A percentile compares a stretch with the other conserved stretches of the same genome.
Evolutionary conservation across 2,888 invertebrate genomes (phyloP).

Genomic region (Geotrupes spiniger): DNA sequence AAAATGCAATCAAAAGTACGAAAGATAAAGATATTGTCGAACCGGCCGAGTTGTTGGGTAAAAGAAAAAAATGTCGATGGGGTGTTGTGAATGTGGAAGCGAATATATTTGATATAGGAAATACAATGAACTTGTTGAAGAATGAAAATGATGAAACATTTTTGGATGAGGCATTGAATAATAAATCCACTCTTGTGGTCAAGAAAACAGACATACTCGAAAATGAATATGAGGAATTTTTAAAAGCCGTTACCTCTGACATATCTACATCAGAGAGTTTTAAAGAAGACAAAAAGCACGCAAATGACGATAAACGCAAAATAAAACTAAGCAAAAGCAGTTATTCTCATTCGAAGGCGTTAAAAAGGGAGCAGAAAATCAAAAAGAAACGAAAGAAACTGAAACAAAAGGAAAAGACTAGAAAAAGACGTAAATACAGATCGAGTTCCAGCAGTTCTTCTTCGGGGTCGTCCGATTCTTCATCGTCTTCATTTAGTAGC

Average conservation of each 20-base stretch:
- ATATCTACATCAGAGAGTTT: constrained; percentile 22
- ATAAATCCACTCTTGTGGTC: background rate
- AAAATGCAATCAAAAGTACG: too few relatives aligned
- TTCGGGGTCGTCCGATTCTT: too few relatives aligned
- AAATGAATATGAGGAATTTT: constrained; percentile 58
- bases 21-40: too few relatives aligned
- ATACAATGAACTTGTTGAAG: background rate
- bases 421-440: constrained; percentile 11
- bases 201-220: constrained; percentile 33
- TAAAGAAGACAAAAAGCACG: constrained; percentile 11
- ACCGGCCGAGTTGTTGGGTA: too few relatives aligned
- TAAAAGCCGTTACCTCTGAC: constrained; percentile 54
- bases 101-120: too few relatives aligned
- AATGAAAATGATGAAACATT: background rate
- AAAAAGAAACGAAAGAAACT: constrained; percentile 17
- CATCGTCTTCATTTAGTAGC: constrained; percentile 10
- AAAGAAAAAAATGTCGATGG: too few relatives aligned
- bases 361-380: constrained; percentile 17
- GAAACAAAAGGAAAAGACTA: constrained; percentile 12
- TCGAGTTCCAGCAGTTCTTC: constrained; percentile 23
- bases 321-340: too few relatives aligned
- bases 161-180: constrained; percentile 25
- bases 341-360: constrained; percentile 10
- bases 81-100: too few relatives aligned
- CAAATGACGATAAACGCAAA: background rate